Percentiles rank a stretch among this genome's conserved stretches.
Evolutionary conservation across 2,113 vertebrate species (phyloP).

Genomic region (Pedionomus torquatus): DNA sequence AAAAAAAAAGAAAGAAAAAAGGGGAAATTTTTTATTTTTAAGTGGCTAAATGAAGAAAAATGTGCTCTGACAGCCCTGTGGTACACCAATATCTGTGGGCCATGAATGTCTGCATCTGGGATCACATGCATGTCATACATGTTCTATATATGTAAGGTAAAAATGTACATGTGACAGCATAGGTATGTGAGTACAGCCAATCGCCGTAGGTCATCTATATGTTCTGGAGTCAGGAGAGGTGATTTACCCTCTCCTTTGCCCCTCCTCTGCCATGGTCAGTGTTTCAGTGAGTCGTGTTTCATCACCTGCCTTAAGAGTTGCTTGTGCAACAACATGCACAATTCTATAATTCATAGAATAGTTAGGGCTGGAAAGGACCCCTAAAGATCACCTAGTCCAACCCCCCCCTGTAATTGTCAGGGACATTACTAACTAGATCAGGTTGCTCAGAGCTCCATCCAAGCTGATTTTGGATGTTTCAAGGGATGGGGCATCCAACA

Average conservation of each 20-base stretch:
- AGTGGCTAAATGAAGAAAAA: background rate
- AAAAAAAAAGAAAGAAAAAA: background rate
- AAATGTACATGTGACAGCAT: background rate
- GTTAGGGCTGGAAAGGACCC: background rate
- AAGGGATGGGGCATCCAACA: background rate
- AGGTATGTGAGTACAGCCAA: background rate
- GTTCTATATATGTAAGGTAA: background rate
- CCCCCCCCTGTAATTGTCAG: background rate
- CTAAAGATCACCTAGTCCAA: background rate
- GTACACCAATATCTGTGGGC: background rate
- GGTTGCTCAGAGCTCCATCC: background rate
- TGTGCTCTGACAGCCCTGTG: background rate
- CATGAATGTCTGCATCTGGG: background rate
- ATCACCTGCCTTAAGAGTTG: background rate
- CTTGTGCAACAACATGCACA: fast-evolving
- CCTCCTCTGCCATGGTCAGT: background rate
- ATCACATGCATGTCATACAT: fast-evolving
- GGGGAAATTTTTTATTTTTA: background rate
- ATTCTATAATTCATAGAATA: background rate
- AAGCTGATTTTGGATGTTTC: fast-evolving
- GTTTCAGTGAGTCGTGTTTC: background rate
- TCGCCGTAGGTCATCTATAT: background rate
- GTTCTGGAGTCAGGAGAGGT: background rate
- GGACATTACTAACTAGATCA: background rate
- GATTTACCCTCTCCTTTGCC: background rate